These are phyloP conservation scores for Bombus sibiricus DNA, from an alignment of 1,140 invertebrate genomes.

Conservation along the genomic window DNA sequence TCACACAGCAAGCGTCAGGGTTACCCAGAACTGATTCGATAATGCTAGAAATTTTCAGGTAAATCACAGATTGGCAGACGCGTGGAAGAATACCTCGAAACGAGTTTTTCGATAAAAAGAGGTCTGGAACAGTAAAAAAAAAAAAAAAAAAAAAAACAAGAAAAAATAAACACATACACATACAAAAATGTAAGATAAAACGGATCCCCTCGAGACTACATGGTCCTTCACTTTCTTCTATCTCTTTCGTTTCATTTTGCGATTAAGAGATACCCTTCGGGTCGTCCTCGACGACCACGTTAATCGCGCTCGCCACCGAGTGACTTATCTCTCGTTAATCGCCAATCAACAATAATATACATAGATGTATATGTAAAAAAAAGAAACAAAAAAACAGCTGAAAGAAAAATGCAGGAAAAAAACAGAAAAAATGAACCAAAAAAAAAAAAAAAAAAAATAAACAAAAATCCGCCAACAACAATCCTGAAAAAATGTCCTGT, in stretches of 20 bases:
- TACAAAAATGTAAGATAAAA: background rate
- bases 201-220: conserved; percentile 71
- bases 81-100: conserved; percentile 9
- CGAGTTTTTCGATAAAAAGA: background rate
- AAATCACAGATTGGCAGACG: conserved; percentile 35
- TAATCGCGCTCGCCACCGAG: conserved; percentile 55
- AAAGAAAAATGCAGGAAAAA: conserved; percentile 17
- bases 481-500: conserved; percentile 77
- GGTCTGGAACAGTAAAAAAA: conserved; percentile 16
- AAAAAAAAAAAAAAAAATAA: conserved; percentile 59
- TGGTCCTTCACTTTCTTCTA: conserved; percentile 62
- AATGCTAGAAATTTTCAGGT: conserved; percentile 41
- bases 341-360: conserved; percentile 59
- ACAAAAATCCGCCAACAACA: conserved; percentile 68
- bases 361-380: conserved; percentile 47
- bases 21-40: conserved; percentile 3
- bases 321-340: conserved; percentile 61
- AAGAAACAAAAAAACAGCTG: conserved; percentile 23
- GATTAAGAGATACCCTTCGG: conserved; percentile 50
- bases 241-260: conserved; percentile 59
- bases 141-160: background rate
- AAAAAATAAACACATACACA: background rate
- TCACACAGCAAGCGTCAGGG: background rate
- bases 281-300: conserved; percentile 8
- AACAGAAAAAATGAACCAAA: conserved; percentile 31